Conservation (phyloP, 2,113 vertebrate genomes). For the Puffinus mauretanicus region DNA sequence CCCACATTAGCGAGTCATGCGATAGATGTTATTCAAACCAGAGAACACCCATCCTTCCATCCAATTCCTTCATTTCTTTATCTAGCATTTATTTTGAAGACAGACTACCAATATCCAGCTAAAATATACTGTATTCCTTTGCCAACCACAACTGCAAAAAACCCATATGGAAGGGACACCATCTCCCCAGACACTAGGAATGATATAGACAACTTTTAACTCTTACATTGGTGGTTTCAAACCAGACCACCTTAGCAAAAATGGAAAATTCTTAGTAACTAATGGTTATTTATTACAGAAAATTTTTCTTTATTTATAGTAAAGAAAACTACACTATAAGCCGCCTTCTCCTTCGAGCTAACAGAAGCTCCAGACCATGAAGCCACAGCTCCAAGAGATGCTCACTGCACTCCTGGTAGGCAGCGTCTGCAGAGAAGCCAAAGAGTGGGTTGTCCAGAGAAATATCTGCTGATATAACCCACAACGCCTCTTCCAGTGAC, state of each 20-base stretch:
- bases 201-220: not conserved
- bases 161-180: fast-evolving
- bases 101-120: not conserved
- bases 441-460: not conserved
- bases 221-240: not conserved
- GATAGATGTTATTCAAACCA: not conserved
- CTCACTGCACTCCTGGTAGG: not conserved
- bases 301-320: too few relatives aligned
- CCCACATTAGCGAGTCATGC: not conserved
- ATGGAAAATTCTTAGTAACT: not conserved
- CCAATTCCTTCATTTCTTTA: not conserved
- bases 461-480: not conserved
- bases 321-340: not conserved
- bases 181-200: not conserved
- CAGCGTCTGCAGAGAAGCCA: not conserved
- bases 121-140: not conserved
- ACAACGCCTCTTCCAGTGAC: not conserved
- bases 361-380: not conserved
- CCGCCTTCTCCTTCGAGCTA: not conserved
- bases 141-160: not conserved
- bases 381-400: not conserved
- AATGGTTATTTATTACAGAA: not conserved
- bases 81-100: not conserved
- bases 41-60: not conserved
- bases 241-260: not conserved